Conservation (phyloP, 2,888 invertebrate genomes). For the Dorcus hopei region DNA sequence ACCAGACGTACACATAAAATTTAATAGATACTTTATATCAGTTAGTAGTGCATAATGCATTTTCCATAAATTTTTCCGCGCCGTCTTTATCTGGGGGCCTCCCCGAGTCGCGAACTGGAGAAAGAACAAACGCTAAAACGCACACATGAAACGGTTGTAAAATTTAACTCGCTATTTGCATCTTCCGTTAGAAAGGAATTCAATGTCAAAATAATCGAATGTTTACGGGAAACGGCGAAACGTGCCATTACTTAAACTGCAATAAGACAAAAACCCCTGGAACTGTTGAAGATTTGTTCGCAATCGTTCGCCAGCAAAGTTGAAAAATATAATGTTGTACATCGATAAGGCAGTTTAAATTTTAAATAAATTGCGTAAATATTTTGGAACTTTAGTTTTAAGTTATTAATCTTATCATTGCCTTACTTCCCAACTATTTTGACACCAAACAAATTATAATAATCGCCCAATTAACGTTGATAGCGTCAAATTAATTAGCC, state of each 20-base stretch:
- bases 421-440: no score
- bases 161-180: slow-evolving; percentile 20
- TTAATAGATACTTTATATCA: slow-evolving; percentile 20
- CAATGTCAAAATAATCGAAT: slow-evolving; percentile 30
- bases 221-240: slow-evolving; percentile 23
- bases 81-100: slow-evolving; percentile 6
- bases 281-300: neutral
- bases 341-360: no score
- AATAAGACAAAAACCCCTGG: neutral
- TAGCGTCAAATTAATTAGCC: slow-evolving; percentile 1
- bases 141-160: slow-evolving; percentile 21
- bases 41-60: slow-evolving; percentile 21
- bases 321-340: no score
- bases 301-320: no score
- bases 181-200: slow-evolving; percentile 25
- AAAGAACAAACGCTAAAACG: slow-evolving; percentile 5
- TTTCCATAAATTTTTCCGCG: slow-evolving; percentile 14
- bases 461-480: neutral
- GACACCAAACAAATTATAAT: no score
- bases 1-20: slow-evolving; percentile 20
- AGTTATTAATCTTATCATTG: no score
- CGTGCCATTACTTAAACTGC: slow-evolving; percentile 1
- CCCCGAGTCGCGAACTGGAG: neutral
- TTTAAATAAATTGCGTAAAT: no score
- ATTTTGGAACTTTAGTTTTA: no score